Conservation (phyloP, 2,797 vertebrate species). For the Fringilla coelebs region DNA sequence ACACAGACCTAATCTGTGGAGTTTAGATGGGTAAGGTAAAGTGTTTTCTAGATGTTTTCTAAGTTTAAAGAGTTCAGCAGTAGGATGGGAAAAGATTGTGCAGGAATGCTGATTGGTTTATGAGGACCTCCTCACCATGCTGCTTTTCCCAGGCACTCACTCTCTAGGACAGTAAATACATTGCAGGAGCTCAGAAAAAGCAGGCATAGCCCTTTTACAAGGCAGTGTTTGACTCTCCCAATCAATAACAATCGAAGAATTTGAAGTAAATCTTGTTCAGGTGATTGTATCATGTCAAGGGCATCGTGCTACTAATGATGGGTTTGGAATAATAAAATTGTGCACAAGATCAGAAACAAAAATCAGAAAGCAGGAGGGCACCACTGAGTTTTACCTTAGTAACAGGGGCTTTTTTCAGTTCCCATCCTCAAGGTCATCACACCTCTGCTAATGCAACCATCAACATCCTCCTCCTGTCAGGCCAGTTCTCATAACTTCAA, state of each 20-base stretch:
- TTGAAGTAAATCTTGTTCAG: conserved; percentile 1
- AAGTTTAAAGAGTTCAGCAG: neutral
- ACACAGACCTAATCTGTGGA: neutral
- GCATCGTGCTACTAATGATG: neutral
- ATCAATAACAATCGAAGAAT: conserved; percentile 7
- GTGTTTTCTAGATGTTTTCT: neutral
- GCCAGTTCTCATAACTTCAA: neutral
- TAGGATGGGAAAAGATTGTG: neutral
- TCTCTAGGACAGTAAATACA: neutral
- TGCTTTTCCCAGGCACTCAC: neutral
- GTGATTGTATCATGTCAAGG: neutral
- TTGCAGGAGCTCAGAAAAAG: neutral
- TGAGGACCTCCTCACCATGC: neutral
- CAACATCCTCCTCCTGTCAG: neutral
- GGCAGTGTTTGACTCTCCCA: neutral
- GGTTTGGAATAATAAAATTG: neutral
- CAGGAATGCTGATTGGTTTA: neutral
- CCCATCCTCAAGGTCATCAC: neutral
- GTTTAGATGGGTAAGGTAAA: neutral
- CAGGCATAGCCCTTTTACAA: neutral
- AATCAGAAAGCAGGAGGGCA: neutral
- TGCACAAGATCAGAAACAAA: neutral
- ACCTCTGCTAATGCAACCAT: neutral
- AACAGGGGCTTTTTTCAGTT: neutral
- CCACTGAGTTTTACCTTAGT: neutral